These are phyloP conservation scores for Aviceda subcristata DNA, from an alignment of 2,113 vertebrate genomes.

Conservation along the genomic window DNA sequence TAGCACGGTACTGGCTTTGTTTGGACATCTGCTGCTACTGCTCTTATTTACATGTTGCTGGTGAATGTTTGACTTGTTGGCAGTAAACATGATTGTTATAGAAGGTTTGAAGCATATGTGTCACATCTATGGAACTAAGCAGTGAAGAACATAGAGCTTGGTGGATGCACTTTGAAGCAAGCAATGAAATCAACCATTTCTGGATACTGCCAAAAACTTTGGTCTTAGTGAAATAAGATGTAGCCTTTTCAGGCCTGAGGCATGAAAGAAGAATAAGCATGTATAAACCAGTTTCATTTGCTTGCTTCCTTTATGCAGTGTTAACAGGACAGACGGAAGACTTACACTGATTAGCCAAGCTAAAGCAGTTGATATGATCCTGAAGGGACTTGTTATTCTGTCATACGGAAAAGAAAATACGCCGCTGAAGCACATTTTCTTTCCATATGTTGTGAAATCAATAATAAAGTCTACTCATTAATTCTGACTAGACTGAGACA, in stretches of 20 bases:
- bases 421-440: neutral
- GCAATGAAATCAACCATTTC: neutral
- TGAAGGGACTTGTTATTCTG: neutral
- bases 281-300: neutral
- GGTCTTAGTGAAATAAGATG: neutral
- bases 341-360: neutral
- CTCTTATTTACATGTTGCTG: slow-evolving; percentile 21
- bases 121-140: neutral
- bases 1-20: neutral
- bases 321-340: neutral
- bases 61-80: slow-evolving; percentile 16
- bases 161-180: neutral
- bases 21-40: slow-evolving; percentile 41
- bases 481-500: neutral
- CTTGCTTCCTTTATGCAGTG: neutral
- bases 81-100: neutral
- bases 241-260: neutral
- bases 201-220: neutral
- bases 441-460: neutral
- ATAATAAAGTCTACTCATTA: neutral
- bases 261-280: neutral
- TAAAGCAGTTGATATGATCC: neutral
- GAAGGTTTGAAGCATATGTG: neutral
- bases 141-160: neutral
- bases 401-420: neutral